phyloP scores from a whole-genome alignment of 2,113 vertebrate genomes.

The Scolopax mira region DNA sequence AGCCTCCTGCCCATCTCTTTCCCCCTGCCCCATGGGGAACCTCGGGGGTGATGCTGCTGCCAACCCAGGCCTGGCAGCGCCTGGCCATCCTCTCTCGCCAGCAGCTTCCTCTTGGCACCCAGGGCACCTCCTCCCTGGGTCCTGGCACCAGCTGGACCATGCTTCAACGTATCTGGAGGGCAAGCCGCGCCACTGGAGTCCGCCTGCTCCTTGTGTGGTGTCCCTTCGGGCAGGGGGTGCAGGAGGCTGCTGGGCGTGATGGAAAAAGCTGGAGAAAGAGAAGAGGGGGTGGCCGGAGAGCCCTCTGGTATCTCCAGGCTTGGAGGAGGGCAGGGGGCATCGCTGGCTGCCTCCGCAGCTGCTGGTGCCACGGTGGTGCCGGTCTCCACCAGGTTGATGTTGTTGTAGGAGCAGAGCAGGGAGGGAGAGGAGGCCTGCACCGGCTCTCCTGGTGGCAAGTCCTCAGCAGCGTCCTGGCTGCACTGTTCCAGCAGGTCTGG shows the following conservation, averaged over 20 bases:
- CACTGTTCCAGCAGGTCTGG: background rate
- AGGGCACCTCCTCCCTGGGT: background rate
- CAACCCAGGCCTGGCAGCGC: rapidly evolving
- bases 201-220: background rate
- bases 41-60: background rate
- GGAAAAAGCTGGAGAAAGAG: background rate
- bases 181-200: background rate
- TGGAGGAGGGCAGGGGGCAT: rapidly evolving
- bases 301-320: rapidly evolving
- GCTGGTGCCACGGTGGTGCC: rapidly evolving
- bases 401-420: background rate
- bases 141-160: background rate
- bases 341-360: background rate
- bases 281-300: rapidly evolving
- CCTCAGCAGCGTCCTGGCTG: background rate
- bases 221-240: rapidly evolving
- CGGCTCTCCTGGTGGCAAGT: rapidly evolving
- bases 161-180: rapidly evolving
- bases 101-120: constrained; percentile 10
- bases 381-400: background rate
- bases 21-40: rapidly evolving
- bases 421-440: background rate
- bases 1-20: background rate
- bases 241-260: background rate
- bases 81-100: background rate